Evolutionary conservation across 2,113 vertebrate genomes (phyloP), one percentile per base, ranked within the genome.

Genomic region (Dissostichus mawsoni): DNA sequence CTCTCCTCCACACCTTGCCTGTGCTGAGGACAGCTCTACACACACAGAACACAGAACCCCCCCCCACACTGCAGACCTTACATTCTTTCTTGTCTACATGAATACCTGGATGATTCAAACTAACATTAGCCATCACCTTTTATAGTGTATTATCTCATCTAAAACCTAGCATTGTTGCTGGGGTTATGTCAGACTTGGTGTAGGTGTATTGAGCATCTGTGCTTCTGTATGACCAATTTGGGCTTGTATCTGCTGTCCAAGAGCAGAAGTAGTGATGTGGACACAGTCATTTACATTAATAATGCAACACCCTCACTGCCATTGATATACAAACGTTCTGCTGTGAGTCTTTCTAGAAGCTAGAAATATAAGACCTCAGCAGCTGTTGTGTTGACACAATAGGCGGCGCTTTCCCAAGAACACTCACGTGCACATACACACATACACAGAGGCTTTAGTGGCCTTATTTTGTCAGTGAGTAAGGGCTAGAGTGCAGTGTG

Each of bases 381-480:
- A 79, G 84, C 86, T 89, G 82, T 57, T 87, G 57, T 75, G 84
- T 71, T 86, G 83, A 84, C 87, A 92, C 81, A 89, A 78, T 84
- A 67, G 81, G 55, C 25, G 33, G 33, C 13, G 36, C 53, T 33
- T 76, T 84, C 73, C 69, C 69, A 76, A 78, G 69, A 16, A 33
- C 14, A 57, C 48, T 63, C 62, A 57, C 68, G 44, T 52, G 12
- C 44, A 41, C 13, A 23, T 51, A 66, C 47, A 67, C 44, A 41
- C 13, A 23, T 50, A 66, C 47, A 67, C 36, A 41, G 2, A 20
- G 13, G 23, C 50, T 51, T 45, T 82, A 72, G 29, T 29, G 29
- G 29, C 29, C 29, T 29, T 29, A 77, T 68, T 76, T 59, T 82
- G 74, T 59, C 55, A 80, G n/a, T 52, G 14, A 69, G 25, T 55